Evolutionary conservation across 1,140 invertebrate species (phyloP).

Genomic region (Drosophila subobscura): DNA sequence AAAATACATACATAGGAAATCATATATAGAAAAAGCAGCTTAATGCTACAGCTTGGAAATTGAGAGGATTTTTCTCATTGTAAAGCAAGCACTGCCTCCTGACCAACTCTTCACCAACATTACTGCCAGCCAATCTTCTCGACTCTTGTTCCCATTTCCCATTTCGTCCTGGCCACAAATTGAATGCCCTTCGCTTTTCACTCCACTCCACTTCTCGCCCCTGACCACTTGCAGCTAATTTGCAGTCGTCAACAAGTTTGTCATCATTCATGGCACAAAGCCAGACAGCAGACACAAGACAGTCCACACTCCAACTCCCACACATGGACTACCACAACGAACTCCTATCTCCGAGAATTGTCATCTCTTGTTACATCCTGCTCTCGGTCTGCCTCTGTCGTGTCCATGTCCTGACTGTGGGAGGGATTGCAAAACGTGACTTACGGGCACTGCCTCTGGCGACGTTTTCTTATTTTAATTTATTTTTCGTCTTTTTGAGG

Average conservation of each 20-base stretch:
- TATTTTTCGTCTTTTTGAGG: too few species aligned
- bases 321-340: neutral
- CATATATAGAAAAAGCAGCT: too few species aligned
- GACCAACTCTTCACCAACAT: too few species aligned
- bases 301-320: slow-evolving; percentile 1
- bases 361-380: slow-evolving; percentile 35
- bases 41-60: too few species aligned
- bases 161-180: slow-evolving; percentile 23
- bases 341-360: slow-evolving; percentile 14
- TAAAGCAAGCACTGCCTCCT: too few species aligned
- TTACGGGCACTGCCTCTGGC: too few species aligned
- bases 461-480: too few species aligned
- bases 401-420: slow-evolving; percentile 19
- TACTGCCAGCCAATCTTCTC: too few species aligned
- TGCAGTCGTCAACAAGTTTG: slow-evolving; percentile 47
- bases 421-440: too few species aligned
- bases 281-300: slow-evolving; percentile 17
- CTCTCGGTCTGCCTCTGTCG: slow-evolving; percentile 31
- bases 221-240: slow-evolving; percentile 45
- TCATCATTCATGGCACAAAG: slow-evolving; percentile 57
- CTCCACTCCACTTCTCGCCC: neutral
- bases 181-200: slow-evolving; percentile 12
- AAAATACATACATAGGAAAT: neutral
- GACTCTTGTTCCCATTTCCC: neutral
- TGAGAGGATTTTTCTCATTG: too few species aligned